Percentiles rank a stretch among this genome's conserved stretches.
phyloP scores from a whole-genome alignment of 1,140 invertebrate genomes.

The Microplitis demolitor region DNA sequence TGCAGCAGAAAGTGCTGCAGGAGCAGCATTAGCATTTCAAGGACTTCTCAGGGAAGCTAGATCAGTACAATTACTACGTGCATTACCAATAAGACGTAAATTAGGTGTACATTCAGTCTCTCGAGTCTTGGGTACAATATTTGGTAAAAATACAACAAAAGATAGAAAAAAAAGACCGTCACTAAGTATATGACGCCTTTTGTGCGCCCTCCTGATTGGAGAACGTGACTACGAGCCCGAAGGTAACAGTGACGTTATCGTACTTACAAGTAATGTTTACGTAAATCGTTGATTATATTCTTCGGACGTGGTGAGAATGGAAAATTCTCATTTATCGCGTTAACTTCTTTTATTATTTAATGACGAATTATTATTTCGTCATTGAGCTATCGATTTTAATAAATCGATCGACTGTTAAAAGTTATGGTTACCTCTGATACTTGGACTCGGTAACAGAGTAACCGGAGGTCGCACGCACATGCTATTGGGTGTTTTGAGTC shows the following conservation, averaged over 20 bases:
- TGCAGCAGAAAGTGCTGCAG: constrained; percentile 79
- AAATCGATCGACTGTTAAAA: neutral
- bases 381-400: no score
- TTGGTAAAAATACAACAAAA: constrained; percentile 76
- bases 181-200: constrained; percentile 68
- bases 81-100: constrained; percentile 72
- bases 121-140: constrained; percentile 77
- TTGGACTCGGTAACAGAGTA: constrained; percentile 1
- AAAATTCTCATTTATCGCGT: neutral
- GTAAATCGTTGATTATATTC: constrained; percentile 41
- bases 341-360: no score
- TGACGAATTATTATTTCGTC: no score
- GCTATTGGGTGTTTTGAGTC: neutral
- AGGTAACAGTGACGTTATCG: constrained; percentile 45
- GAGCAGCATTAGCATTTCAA: constrained; percentile 80
- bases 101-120: constrained; percentile 80
- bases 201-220: constrained; percentile 53
- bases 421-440: neutral
- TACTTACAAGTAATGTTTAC: constrained; percentile 53
- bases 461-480: neutral
- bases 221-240: constrained; percentile 47
- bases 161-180: constrained; percentile 77
- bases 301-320: neutral
- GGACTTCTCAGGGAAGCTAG: constrained; percentile 75
- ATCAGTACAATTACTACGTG: constrained; percentile 73